Base-by-base conservation (phyloP, 2,888 invertebrate genomes). In the Catocala sponsa region DNA sequence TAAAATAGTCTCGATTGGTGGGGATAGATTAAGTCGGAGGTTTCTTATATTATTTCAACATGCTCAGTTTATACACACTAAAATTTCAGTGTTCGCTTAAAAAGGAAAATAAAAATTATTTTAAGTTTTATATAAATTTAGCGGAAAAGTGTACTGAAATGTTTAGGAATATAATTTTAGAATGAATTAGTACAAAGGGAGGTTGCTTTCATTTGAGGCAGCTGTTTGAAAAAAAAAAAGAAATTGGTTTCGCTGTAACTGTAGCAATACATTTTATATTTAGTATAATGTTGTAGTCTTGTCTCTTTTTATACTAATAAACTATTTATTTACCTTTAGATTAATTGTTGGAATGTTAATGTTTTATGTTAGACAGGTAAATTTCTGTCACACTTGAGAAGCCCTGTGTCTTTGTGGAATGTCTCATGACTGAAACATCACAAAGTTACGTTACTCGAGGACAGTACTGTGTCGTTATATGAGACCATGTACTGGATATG, bases 321-420 rank as follows among this genome's bases (percentile, higher is more conserved):
- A 79, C 76, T 86, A 87, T 86, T 86, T 88, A 87, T 88, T 88
- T 85, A 83, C 80, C 76, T 72, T 70, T 86, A 88, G 85, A 79
- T 79, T 87, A 86, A 87, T 89, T 88, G 89, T 89, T 89, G 89
- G 87, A 84, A 86, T 88, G 87, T 89, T 89, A 78, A 84, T 71
- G 77, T 89, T 87, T 85, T 88, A 78, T 83, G 83, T 88, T 87
- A 78, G 78, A 76, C 81, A 69, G 76, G 71, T 58, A 70, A 72
- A 75, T 77, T 80, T 70, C 78, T 81, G 78, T 78, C 78, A 59
- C 48, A 62, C 51, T 58, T 38, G 35, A 60, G 54, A 63, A 59
- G 43, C 62, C 70, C 72, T 12, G 75, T 47, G 66, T 66, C 68
- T 59, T 75, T 73, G 68, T 78, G 76, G 72, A 66, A 65, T 74